Base-by-base conservation (phyloP, 2,888 invertebrate species). In the Philhelius pedissequus region DNA sequence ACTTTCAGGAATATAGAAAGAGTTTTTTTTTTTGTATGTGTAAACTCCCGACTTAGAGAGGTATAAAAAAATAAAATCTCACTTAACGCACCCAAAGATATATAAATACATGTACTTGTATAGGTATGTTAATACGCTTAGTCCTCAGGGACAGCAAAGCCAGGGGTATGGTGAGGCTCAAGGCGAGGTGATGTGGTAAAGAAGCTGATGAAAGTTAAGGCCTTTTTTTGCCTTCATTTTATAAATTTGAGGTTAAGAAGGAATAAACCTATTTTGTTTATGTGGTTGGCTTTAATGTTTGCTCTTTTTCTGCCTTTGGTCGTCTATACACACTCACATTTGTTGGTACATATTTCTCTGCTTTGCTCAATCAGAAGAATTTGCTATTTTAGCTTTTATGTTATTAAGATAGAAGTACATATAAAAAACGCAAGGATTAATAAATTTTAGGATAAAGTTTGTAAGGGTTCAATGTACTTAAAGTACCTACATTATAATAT, bases 261-360 rank as follows among this genome's bases (percentile, higher is more conserved):
- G 75, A 76, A 84, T 84, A 84, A 84, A 80, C 84, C 84, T 80
- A 84, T 84, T 84, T 84, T 70, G 50, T 64, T 56, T 69, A 30
- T 56, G 58, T 70, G 22, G 38, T 27, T 60, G 32, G 40, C 54
- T 66, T 73, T 73, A 75, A 75, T 74, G 75, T 74, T 38, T 54
- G 25, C 43, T 62, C 43, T 25, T 64, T 74, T 64, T 52, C 20
- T 40, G 48, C 75, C 40, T n/a, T 5, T 50, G n/a, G n/a, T n/a
- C n/a, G n/a, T n/a, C n/a, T n/a, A n/a, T n/a, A n/a, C n/a, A n/a
- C n/a, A n/a, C n/a, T n/a, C n/a, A n/a, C n/a, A n/a, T n/a, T n/a
- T n/a, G n/a, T n/a, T n/a, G n/a, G n/a, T n/a, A n/a, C n/a, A n/a
- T n/a, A n/a, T n/a, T n/a, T n/a, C n/a, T n/a, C n/a, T n/a, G n/a